Evolutionary conservation across 1,140 invertebrate genomes (phyloP), one percentile per base, ranked within the genome.

Genomic region (Oryctes rhinoceros): DNA sequence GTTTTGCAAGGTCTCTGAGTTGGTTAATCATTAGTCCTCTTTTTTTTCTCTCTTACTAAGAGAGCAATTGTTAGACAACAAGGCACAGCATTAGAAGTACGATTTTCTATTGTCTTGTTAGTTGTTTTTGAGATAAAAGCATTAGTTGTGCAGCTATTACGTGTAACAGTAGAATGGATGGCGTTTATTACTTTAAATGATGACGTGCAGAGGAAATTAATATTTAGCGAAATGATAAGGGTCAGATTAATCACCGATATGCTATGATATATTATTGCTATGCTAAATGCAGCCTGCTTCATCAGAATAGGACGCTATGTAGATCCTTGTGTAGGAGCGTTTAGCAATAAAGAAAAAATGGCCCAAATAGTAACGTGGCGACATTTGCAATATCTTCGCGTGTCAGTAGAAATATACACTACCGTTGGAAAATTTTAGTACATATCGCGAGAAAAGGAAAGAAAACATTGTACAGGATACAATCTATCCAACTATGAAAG

Each of bases 61-160:
- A n/a, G 18, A 59, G 53, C 53, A 59, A 59, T 59, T 59, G 53
- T 59, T 59, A 59, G 53, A 59, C 5, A 59, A 18, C 18, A 18
- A 59, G 18, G 53, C 53, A 59, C 13, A 59, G 18, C n/a, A 59
- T 59, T 59, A 59, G 15, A 59, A 18, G 53, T 59, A 59, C 20
- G 53, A 59, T 18, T 59, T 18, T 15, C 15, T 59, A 59, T 59
- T 59, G 18, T 59, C 15, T n/a, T 18, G 53, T 59, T 59, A 18
- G 53, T 59, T 59, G n/a, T 59, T 59, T 59, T 59, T 18, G n/a
- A 59, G 53, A 59, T 1, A 15, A 59, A 59, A 59, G 53, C 53
- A 59, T 18, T 59, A n/a, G 18, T 18, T 59, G 18, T 59, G 15
- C 53, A 59, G 53, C 53, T n/a, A 59, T 59, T 59, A 59, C 53